phyloP scores from a whole-genome alignment of 2,797 vertebrate species.

The Heteromormyrus szaboi region DNA sequence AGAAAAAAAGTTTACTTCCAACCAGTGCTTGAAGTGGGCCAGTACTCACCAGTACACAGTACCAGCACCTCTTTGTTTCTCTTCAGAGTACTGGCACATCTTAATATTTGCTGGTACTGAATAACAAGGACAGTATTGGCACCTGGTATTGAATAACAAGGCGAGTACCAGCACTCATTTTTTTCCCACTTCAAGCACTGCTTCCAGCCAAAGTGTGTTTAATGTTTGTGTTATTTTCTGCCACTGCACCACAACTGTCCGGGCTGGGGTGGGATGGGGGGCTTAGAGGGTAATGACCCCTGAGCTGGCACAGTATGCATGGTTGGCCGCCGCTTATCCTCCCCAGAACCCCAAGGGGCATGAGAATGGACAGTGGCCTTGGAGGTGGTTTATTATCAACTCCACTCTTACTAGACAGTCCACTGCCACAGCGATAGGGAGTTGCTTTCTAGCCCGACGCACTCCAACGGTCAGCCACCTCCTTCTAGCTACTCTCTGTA shows the following conservation, averaged over 20 bases:
- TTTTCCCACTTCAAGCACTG: neutral
- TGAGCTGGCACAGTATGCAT: constrained; percentile 32
- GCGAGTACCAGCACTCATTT: neutral
- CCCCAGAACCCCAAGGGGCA: constrained; percentile 22
- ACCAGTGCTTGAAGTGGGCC: neutral
- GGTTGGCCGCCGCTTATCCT: constrained; percentile 35
- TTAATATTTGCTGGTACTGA: neutral
- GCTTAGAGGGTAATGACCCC: constrained; percentile 38
- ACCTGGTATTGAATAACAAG: neutral
- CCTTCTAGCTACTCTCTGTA: constrained; percentile 57
- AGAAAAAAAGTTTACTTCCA: neutral
- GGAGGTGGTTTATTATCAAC: constrained; percentile 54
- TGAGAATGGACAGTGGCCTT: constrained; percentile 46
- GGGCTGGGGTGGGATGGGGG: neutral
- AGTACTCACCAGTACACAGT: neutral
- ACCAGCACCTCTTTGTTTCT: neutral
- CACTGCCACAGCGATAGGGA: constrained; percentile 47
- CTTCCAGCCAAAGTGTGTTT: constrained; percentile 6
- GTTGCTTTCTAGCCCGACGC: constrained; percentile 52
- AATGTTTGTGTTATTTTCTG: neutral
- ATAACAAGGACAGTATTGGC: neutral
- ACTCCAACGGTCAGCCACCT: constrained; percentile 52
- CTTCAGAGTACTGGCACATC: neutral
- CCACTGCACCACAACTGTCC: neutral
- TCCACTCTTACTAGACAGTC: constrained; percentile 2